Conservation (phyloP, 1,140 invertebrate species). For the Drosophila serrata region DNA sequence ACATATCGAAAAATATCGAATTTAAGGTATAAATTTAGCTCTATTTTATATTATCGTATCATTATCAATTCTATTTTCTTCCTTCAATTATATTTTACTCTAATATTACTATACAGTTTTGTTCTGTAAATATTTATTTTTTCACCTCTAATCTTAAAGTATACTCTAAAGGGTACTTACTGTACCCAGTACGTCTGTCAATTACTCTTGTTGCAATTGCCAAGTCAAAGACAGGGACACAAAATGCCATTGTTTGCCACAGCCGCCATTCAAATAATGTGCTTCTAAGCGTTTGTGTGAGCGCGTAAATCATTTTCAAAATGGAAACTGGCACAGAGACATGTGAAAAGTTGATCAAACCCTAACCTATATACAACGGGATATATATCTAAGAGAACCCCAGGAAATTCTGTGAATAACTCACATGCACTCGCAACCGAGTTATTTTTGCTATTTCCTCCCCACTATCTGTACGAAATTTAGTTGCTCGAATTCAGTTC, state of each 20-base stretch:
- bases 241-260: conserved; percentile 39
- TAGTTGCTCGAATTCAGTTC: conserved; percentile 29
- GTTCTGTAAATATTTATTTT: background rate
- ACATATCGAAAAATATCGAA: too few species aligned
- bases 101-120: too few species aligned
- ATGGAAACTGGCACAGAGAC: background rate
- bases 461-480: conserved; percentile 43
- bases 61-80: too few species aligned
- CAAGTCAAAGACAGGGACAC: conserved; percentile 21
- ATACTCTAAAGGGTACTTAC: conserved; percentile 4
- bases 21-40: too few species aligned
- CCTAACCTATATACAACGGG: background rate
- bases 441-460: conserved; percentile 28
- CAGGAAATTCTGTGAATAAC: conserved; percentile 16
- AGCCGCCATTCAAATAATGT: conserved; percentile 56
- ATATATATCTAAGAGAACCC: background rate
- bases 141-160: background rate
- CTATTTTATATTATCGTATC: too few species aligned
- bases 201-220: conserved; percentile 49
- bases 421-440: conserved; percentile 25
- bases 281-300: conserved; percentile 47
- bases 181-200: conserved; percentile 41
- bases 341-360: conserved; percentile 8
- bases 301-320: conserved; percentile 54
- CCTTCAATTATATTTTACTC: too few species aligned